Conservation (phyloP, 2,113 vertebrate species). For the Glareola pratincola region DNA sequence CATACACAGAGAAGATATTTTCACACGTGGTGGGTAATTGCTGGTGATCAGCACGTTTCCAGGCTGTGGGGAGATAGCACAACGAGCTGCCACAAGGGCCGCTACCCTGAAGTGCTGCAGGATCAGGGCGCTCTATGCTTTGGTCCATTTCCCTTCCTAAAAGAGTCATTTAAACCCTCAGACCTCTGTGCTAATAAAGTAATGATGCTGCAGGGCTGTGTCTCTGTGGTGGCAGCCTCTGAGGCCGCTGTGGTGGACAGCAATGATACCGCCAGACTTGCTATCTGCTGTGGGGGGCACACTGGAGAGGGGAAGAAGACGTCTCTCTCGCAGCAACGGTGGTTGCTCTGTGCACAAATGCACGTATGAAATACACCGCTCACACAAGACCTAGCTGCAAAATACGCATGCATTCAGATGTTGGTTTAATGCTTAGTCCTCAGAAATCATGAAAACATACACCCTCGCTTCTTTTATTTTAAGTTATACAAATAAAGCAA, state of each 20-base stretch:
- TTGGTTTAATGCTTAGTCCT: background rate
- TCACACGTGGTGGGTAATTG: background rate
- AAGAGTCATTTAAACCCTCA: background rate
- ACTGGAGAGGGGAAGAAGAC: background rate
- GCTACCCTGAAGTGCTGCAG: fast-evolving
- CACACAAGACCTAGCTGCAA: background rate
- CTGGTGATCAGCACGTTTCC: background rate
- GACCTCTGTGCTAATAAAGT: background rate
- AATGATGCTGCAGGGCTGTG: background rate
- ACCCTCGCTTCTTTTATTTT: background rate
- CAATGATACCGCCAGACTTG: background rate
- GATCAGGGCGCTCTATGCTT: background rate
- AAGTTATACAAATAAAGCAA: background rate
- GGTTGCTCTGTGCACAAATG: background rate
- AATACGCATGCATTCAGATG: background rate
- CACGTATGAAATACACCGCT: background rate
- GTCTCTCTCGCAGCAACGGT: no score
- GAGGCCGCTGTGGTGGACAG: background rate
- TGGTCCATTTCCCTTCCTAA: background rate
- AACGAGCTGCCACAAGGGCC: background rate
- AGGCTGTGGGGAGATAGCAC: background rate
- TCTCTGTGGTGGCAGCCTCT: fast-evolving
- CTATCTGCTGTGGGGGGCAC: background rate
- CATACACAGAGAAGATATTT: background rate
- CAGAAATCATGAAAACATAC: background rate